Conservation (phyloP, 2,113 vertebrate species). For the Puntigrus tetrazona region DNA sequence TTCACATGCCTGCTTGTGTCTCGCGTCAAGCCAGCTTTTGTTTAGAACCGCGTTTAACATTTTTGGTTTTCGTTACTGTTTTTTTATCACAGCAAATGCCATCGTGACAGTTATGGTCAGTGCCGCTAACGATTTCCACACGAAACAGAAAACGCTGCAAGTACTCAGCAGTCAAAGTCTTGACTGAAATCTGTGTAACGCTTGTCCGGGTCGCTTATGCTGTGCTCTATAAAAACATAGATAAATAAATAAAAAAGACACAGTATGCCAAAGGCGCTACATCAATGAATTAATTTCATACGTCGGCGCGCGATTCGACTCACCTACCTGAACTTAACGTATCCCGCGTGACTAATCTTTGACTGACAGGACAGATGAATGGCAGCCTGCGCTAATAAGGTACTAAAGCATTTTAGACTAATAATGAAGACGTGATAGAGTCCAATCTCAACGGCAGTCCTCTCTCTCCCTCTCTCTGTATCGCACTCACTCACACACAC, state of each 20-base stretch:
- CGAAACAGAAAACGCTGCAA: background rate
- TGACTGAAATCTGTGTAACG: background rate
- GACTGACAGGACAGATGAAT: slow-evolving; percentile 58
- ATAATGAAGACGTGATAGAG: slow-evolving; percentile 74
- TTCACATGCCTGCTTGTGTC: slow-evolving; percentile 52
- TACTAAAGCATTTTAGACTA: slow-evolving; percentile 72
- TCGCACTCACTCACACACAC: slow-evolving; percentile 29
- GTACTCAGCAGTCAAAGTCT: background rate
- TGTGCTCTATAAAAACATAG: slow-evolving; percentile 2
- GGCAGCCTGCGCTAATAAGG: slow-evolving; percentile 62
- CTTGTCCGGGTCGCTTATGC: background rate
- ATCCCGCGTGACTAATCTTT: slow-evolving; percentile 63
- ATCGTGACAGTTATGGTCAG: background rate
- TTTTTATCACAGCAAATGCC: background rate
- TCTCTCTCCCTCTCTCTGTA: slow-evolving; percentile 35
- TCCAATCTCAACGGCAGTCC: slow-evolving; percentile 66
- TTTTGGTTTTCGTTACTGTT: background rate
- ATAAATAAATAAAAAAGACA: background rate
- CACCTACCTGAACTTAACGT: slow-evolving; percentile 69
- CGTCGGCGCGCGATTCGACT: slow-evolving; percentile 38
- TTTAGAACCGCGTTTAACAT: background rate
- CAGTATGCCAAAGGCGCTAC: slow-evolving; percentile 50
- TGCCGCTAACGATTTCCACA: background rate
- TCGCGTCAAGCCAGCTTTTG: background rate
- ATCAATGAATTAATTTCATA: slow-evolving; percentile 55